phyloP scores from a whole-genome alignment of 2,888 invertebrate species.

The Nemoura dubitans region DNA sequence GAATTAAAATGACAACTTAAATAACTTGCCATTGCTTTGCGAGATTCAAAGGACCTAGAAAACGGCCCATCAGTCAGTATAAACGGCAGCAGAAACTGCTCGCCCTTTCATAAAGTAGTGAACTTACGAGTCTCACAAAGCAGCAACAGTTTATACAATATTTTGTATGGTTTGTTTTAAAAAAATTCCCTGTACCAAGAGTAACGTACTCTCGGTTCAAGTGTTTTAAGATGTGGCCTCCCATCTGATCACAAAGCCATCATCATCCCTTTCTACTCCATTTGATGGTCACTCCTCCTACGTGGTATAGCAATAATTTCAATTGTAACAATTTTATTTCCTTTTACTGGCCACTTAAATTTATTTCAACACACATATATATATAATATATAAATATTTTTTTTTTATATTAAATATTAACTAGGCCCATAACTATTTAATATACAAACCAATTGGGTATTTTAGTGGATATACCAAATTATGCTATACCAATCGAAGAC shows the following conservation, averaged over 20 bases:
- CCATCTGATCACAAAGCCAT: conserved; percentile 46
- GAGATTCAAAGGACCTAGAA: conserved; percentile 39
- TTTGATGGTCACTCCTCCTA: conserved; percentile 26
- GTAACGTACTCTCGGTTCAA: conserved; percentile 57
- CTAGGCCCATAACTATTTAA: conserved; percentile 38
- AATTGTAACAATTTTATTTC: conserved; percentile 39
- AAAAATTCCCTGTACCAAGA: conserved; percentile 64
- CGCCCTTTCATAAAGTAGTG: conserved; percentile 65
- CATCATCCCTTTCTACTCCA: background rate
- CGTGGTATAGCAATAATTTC: conserved; percentile 46
- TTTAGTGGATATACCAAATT: conserved; percentile 35
- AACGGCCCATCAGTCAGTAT: conserved; percentile 40
- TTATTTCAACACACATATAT: conserved; percentile 32
- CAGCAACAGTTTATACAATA: conserved; percentile 65
- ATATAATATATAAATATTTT: conserved; percentile 27
- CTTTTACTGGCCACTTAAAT: conserved; percentile 39
- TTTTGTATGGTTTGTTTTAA: conserved; percentile 68
- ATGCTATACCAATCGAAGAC: conserved; percentile 50
- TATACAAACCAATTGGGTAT: conserved; percentile 31
- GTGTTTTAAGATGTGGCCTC: conserved; percentile 48
- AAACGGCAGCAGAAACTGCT: conserved; percentile 41
- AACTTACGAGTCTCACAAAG: conserved; percentile 77
- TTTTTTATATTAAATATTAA: conserved; percentile 34
- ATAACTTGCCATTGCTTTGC: conserved; percentile 45
- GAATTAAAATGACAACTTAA: conserved; percentile 47